phyloP scores from a whole-genome alignment of 2,113 vertebrate genomes.

The Geothlypis trichas region DNA sequence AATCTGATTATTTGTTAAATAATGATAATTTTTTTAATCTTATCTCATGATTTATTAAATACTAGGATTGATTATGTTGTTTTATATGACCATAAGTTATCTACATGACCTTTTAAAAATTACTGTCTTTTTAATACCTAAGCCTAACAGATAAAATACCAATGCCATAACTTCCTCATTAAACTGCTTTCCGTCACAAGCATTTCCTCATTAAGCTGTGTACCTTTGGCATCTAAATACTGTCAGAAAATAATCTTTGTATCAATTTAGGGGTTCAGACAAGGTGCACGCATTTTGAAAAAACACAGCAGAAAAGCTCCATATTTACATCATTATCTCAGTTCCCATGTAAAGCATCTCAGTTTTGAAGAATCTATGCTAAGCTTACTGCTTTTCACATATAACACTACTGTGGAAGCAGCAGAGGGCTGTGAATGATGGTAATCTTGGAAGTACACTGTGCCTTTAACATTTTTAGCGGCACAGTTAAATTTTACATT shows the following conservation, averaged over 20 bases:
- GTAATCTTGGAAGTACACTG: background rate
- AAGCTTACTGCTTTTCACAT: background rate
- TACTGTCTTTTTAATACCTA: background rate
- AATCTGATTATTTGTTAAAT: background rate
- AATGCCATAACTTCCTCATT: background rate
- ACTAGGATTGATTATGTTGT: background rate
- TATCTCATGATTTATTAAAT: background rate
- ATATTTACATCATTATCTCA: background rate
- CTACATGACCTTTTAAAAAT: constrained; percentile 2
- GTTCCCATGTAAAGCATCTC: background rate
- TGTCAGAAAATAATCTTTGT: background rate
- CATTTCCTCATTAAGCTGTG: background rate
- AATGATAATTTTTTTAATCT: background rate
- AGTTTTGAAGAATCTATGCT: background rate
- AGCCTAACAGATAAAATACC: background rate
- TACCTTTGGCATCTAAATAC: background rate
- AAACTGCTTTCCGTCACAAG: background rate
- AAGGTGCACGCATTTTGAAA: background rate
- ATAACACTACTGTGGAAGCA: background rate
- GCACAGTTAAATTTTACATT: constrained; percentile 42
- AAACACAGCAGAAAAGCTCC: background rate
- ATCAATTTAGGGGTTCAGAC: background rate
- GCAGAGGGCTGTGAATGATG: background rate
- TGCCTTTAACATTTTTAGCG: background rate
- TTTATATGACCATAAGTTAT: background rate